These are phyloP conservation scores for Axis porcinus DNA, from an alignment of 2,113 vertebrate genomes.

Conservation along the genomic window DNA sequence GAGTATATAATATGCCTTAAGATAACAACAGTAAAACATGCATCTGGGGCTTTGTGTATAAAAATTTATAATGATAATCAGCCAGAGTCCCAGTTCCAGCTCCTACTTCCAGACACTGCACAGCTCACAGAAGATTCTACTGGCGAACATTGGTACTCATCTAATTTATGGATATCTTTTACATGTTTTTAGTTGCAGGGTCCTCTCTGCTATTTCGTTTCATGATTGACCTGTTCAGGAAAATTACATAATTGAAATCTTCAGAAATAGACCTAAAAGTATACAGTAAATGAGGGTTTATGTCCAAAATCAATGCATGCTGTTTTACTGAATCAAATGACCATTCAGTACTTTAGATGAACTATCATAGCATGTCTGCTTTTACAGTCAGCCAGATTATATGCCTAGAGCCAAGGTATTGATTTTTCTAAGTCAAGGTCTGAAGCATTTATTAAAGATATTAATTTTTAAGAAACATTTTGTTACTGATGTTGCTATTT, in stretches of 20 bases:
- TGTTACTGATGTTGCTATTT: slow-evolving; percentile 39
- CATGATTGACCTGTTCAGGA: neutral
- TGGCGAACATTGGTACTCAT: neutral
- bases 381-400: slow-evolving; percentile 1
- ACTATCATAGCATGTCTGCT: slow-evolving; percentile 13
- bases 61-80: neutral
- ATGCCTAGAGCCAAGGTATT: neutral
- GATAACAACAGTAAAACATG: neutral
- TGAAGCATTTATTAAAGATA: neutral
- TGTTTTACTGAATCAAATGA: slow-evolving; percentile 18
- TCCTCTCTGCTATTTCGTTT: neutral
- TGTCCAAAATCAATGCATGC: neutral
- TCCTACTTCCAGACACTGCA: neutral
- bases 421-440: slow-evolving; percentile 27
- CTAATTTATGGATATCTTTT: neutral
- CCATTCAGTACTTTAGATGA: neutral
- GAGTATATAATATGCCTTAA: neutral
- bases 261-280: neutral
- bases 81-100: neutral
- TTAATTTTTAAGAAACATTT: slow-evolving; percentile 27
- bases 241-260: neutral
- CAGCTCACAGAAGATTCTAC: neutral
- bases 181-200: neutral
- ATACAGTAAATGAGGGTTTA: neutral
- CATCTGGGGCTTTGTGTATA: neutral